Evolutionary conservation across 2,888 invertebrate genomes (phyloP), one percentile per base, ranked within the genome.

Genomic region (Acleris cristana): DNA sequence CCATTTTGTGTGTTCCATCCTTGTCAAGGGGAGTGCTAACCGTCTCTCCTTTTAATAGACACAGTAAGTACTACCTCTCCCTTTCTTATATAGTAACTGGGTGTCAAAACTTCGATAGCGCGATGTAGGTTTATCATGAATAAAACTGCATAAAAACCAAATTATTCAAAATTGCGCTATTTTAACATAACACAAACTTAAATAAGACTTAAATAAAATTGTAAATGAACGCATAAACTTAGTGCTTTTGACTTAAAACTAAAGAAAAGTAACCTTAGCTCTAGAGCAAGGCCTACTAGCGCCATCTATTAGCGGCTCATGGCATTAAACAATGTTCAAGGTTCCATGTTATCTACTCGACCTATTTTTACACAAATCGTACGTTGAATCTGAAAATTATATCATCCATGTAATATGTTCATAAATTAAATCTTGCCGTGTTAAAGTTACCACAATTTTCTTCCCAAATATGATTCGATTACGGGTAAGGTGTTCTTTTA

Each of bases 1-100:
- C 76, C 69, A 68, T 59, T 66, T 73, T 80, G 64, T 88, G 86
- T 88, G 85, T 83, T 88, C 97, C 97, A 96, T 96, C 97, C 97
- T 98, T 98, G 97, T 97, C 98, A 96, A 98, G 98, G 96, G 96
- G 96, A 96, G 96, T 96, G 96, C 96, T 96, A 96, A 96, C 96
- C 95, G 94, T 96, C 98, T 98, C 98, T 98, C 98, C 98, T 98
- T 98, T 97, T 96, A 97, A 97, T 97, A 96, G 96, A 98, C 98
- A 98, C 98, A 69, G 2, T 0, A 0, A 0, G 0, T 0, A 0
- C 7, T 16, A n/a, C 7, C 16, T 14, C 21, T 1, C 2, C 12
- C 57, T 48, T 65, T 7, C 56, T 74, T 78, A 78, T 78, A 79
- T 78, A 78, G 71, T 60, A 19, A 74, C 30, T 14, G 6, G 2